phyloP scores from a whole-genome alignment of 2,797 vertebrate genomes.

The Malurus leucopterus region DNA sequence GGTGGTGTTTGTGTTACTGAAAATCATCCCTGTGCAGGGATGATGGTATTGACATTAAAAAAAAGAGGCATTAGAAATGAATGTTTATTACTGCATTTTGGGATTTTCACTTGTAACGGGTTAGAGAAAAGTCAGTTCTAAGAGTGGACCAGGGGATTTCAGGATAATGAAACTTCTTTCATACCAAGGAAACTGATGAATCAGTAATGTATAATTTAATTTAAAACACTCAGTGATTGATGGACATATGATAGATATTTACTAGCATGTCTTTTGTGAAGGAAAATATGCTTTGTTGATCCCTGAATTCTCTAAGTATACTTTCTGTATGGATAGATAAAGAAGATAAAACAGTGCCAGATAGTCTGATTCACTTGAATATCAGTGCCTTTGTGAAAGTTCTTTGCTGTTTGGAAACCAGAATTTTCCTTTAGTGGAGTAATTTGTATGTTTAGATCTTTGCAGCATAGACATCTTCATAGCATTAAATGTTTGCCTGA shows the following conservation, averaged over 20 bases:
- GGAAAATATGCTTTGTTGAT: neutral
- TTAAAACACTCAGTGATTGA: neutral
- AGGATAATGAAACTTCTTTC: neutral
- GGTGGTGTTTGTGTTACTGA: neutral
- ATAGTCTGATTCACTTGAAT: neutral
- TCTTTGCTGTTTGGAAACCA: neutral
- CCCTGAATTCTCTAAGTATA: neutral
- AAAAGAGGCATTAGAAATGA: neutral
- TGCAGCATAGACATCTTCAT: neutral
- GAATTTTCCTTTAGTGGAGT: neutral
- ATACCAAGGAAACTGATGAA: neutral
- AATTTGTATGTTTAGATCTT: neutral
- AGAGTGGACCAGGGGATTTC: neutral
- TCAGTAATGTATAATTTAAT: neutral
- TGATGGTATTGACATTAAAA: rapidly evolving
- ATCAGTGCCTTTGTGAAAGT: neutral
- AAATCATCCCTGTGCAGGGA: neutral
- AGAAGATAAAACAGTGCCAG: neutral
- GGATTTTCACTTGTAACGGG: neutral
- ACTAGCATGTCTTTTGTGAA: neutral
- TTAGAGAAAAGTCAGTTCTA: neutral
- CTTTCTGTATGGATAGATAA: neutral
- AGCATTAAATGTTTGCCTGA: neutral
- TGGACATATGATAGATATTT: neutral
- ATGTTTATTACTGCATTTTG: neutral